Base-by-base conservation (phyloP, 2,888 invertebrate genomes). In the Opisthograptis luteolata region DNA sequence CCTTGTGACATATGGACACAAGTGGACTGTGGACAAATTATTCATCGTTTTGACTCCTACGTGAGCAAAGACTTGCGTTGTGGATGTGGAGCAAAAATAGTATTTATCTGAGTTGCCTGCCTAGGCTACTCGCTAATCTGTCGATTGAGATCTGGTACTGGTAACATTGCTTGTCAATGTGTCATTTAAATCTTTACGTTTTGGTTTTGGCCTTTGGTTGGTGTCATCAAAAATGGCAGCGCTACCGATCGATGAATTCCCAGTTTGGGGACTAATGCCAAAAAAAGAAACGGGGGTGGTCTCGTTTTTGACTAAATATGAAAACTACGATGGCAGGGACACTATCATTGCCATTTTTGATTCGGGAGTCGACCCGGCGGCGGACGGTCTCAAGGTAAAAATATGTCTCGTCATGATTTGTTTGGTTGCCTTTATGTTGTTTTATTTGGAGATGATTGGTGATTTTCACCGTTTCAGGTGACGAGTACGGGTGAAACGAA, bases 351-450 rank as follows among this genome's bases (percentile, higher is more conserved):
- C 98, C 30, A 96, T 99, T 79, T 95, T 99, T 68, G 99, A 99
- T 90, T 98, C 99, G 2, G 99, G 99, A 5, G 97, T 99, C 43
- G 99, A 99, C 92, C 99, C 99, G 14, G 97, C 97, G 34, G 98
- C 98, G 5, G 94, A 96, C 58, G 99, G 99, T 55, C 92, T 99
- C 66, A 95, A 97, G 95, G 99, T 97, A 92, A 79, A 73, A 82
- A 85, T 68, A 27, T 84, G 87, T 79, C 85, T 82, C 79, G 87
- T 90, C 88, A 91, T 71, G 81, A 74, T 83, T 81, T 81, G 72
- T 81, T 83, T 80, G 65, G 71, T 73, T 70, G 53, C 50, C 25
- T 31, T 41, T 47, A 35, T 2, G 25, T 39, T 4, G 13, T 9
- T 3, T 35, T 32, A 25, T 36, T 8, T 5, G 15, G n/a, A 9